phyloP scores from a whole-genome alignment of 2,888 invertebrate genomes.

The Hipparchia semele region DNA sequence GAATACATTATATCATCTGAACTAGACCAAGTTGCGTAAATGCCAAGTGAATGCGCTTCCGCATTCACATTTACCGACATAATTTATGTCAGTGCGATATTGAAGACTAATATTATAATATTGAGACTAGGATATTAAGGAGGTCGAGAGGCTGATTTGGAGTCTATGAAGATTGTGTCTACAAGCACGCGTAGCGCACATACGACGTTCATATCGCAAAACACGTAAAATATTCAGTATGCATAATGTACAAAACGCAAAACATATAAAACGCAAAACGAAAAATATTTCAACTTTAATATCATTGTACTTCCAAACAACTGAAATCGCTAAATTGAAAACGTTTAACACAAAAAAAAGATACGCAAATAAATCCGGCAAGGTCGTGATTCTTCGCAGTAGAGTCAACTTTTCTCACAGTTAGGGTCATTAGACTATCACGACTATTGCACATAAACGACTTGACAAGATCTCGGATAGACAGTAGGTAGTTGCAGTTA shows the following conservation, averaged over 20 bases:
- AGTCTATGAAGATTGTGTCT: too few species aligned
- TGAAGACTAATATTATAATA: neutral
- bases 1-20: slow-evolving; percentile 29
- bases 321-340: neutral
- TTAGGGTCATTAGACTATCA: slow-evolving; percentile 26
- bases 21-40: slow-evolving; percentile 31
- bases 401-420: slow-evolving; percentile 24
- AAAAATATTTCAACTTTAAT: neutral
- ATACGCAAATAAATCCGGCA: slow-evolving; percentile 11
- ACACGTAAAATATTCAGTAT: too few species aligned
- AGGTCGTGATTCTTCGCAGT: slow-evolving; percentile 20
- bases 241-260: too few species aligned
- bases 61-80: slow-evolving; percentile 34
- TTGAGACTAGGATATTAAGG: neutral
- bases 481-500: slow-evolving; percentile 2
- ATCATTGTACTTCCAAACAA: neutral
- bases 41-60: slow-evolving; percentile 34
- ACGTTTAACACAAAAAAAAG: slow-evolving; percentile 5
- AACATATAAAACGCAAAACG: too few species aligned
- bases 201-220: too few species aligned
- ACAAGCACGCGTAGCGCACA: too few species aligned
- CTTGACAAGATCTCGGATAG: neutral
- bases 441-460: slow-evolving; percentile 22
- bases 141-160: neutral
- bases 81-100: neutral